phyloP scores from a whole-genome alignment of 2,888 invertebrate genomes.

The Tipula helvola region DNA sequence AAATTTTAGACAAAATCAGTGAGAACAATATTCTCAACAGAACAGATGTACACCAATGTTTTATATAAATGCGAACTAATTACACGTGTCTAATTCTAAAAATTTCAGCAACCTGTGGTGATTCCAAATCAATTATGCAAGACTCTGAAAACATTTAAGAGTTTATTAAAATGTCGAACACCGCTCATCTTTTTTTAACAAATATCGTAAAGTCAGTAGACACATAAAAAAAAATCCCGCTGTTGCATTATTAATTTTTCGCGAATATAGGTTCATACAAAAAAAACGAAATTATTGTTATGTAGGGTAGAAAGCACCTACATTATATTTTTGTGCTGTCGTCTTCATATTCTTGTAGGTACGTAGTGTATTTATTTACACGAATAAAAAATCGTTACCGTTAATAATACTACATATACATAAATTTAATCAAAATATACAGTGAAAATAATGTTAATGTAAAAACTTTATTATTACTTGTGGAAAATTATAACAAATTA shows the following conservation, averaged over 20 bases:
- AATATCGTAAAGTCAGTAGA: not conserved
- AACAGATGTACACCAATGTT: not conserved
- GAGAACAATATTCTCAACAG: not conserved
- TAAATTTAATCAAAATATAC: not conserved
- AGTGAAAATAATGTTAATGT: not conserved
- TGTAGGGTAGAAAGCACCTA: too few species aligned
- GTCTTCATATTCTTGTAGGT: not conserved
- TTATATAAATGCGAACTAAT: too few species aligned
- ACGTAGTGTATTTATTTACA: not conserved
- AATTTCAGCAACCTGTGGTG: not conserved
- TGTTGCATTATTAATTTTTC: not conserved
- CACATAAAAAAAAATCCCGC: not conserved
- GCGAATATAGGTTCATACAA: not conserved
- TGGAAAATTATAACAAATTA: not conserved
- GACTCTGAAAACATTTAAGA: not conserved
- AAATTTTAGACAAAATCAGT: not conserved
- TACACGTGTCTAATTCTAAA: too few species aligned
- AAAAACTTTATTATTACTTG: not conserved
- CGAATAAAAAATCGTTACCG: not conserved
- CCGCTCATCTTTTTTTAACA: not conserved
- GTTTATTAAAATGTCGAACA: not conserved
- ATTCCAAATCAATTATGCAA: not conserved
- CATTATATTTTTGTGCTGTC: too few species aligned
- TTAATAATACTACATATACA: not conserved
- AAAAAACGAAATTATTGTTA: not conserved